Evolutionary conservation across 2,113 vertebrate genomes (phyloP).

Genomic region (Kryptolebias marmoratus): DNA sequence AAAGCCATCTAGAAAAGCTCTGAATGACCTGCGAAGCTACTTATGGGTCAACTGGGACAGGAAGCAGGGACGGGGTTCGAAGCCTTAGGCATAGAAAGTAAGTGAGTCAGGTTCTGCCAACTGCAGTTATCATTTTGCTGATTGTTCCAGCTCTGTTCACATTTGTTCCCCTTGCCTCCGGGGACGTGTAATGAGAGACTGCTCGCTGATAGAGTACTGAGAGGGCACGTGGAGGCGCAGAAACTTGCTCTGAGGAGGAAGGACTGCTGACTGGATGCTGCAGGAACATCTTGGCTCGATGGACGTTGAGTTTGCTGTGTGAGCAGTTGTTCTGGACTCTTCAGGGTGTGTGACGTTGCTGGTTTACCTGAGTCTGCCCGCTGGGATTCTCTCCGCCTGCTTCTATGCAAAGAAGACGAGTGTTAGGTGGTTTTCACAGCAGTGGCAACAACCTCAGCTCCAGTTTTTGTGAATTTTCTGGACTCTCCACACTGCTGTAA

Average conservation of each 20-base stretch:
- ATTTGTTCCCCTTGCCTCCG: conserved; percentile 4
- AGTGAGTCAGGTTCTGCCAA: conserved; percentile 11
- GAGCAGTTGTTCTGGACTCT: conserved; percentile 44
- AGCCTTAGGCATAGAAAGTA: not conserved
- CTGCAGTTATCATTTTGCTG: conserved; percentile 16
- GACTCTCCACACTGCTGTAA: conserved; percentile 64
- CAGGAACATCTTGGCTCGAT: conserved; percentile 9
- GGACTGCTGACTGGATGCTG: conserved; percentile 1
- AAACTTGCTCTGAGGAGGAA: conserved; percentile 24
- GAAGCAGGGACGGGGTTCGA: conserved; percentile 31
- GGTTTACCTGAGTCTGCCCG: conserved; percentile 56
- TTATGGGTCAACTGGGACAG: conserved; percentile 23
- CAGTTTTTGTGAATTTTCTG: conserved; percentile 28
- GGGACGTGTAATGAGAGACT: conserved; percentile 42
- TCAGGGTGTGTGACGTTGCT: conserved; percentile 53
- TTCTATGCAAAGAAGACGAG: conserved; percentile 38
- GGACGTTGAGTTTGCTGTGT: conserved; percentile 12
- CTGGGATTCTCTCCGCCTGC: conserved; percentile 49
- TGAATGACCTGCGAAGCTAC: not conserved
- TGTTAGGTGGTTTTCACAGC: conserved; percentile 62
- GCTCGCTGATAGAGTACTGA: conserved; percentile 8
- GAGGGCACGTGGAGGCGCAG: conserved; percentile 49
- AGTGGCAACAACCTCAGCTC: conserved; percentile 17
- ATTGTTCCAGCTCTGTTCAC: conserved; percentile 9
- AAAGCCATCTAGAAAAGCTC: not conserved